Conservation (phyloP, 2,113 vertebrate genomes). For the Arothron firmamentum region DNA sequence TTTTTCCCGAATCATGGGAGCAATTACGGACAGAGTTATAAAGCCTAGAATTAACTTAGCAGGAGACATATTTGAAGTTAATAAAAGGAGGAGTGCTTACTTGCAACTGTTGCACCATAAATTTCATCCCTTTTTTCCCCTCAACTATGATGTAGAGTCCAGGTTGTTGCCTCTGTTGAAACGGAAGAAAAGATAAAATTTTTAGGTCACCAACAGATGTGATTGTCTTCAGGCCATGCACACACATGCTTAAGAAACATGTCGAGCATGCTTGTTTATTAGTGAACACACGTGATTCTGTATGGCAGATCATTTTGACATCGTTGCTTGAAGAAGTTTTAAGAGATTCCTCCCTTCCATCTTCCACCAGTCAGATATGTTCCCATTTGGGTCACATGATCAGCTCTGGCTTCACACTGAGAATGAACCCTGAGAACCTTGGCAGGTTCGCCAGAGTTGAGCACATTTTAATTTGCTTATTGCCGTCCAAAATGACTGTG, state of each 20-base stretch:
- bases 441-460: background rate
- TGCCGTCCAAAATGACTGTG: background rate
- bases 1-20: background rate
- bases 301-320: too few species aligned
- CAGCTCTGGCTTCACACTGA: too few species aligned
- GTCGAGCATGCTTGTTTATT: too few species aligned
- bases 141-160: constrained; percentile 2
- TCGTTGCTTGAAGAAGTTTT: too few species aligned
- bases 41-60: constrained; percentile 21
- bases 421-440: too few species aligned
- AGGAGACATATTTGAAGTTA: constrained; percentile 12
- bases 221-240: too few species aligned
- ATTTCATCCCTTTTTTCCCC: background rate
- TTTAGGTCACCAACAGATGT: constrained; percentile 33
- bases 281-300: too few species aligned
- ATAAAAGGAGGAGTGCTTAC: background rate
- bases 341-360: too few species aligned
- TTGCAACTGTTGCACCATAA: background rate
- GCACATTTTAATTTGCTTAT: constrained; percentile 1
- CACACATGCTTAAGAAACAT: too few species aligned
- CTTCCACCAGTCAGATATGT: too few species aligned
- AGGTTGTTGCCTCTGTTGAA: constrained; percentile 21
- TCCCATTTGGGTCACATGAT: too few species aligned
- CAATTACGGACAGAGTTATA: constrained; percentile 18
- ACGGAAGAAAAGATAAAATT: constrained; percentile 34